These are phyloP conservation scores for Spongia lamella DNA, from an alignment of 37 sponge, comb jelly and placozoan species.

Conservation along the genomic window DNA sequence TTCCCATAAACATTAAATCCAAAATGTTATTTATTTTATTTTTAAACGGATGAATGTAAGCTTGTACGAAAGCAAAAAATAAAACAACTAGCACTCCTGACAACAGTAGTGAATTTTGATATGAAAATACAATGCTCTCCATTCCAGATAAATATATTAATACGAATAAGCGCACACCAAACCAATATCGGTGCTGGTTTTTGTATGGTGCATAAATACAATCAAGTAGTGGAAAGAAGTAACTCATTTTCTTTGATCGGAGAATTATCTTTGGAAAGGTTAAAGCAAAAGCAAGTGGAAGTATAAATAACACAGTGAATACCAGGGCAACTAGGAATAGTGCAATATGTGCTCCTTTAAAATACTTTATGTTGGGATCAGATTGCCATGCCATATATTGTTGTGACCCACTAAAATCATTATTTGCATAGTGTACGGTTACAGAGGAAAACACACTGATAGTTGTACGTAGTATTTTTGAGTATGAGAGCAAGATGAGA, in stretches of 20 bases:
- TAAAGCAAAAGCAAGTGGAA: constrained; percentile 15
- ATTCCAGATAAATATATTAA: constrained; percentile 11
- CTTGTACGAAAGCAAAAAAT: constrained; percentile 16
- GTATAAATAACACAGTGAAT: not conserved
- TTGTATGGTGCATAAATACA: constrained; percentile 40
- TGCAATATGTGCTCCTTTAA: not conserved
- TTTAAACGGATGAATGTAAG: constrained; percentile 35
- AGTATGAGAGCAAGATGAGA: constrained; percentile 41
- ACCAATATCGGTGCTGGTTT: constrained; percentile 44
- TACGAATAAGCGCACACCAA: constrained; percentile 25
- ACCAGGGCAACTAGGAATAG: constrained; percentile 24
- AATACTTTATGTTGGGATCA: constrained; percentile 30
- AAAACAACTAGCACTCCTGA: not conserved
- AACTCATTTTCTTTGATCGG: not conserved
- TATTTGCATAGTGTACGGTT: not conserved
- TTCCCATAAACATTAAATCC: constrained; percentile 29
- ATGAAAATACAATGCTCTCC: not conserved
- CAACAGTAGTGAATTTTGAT: not conserved
- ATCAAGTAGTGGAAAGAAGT: constrained; percentile 32
- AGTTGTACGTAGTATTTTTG: constrained; percentile 37
- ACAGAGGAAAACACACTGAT: constrained; percentile 24
- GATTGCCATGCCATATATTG: constrained; percentile 28
- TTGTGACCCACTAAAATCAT: too few relatives aligned
- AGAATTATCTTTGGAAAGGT: constrained; percentile 14
- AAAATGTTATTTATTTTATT: not conserved